Base-by-base conservation (phyloP, 2,888 invertebrate species). In the Rhorus exstirpatorius region DNA sequence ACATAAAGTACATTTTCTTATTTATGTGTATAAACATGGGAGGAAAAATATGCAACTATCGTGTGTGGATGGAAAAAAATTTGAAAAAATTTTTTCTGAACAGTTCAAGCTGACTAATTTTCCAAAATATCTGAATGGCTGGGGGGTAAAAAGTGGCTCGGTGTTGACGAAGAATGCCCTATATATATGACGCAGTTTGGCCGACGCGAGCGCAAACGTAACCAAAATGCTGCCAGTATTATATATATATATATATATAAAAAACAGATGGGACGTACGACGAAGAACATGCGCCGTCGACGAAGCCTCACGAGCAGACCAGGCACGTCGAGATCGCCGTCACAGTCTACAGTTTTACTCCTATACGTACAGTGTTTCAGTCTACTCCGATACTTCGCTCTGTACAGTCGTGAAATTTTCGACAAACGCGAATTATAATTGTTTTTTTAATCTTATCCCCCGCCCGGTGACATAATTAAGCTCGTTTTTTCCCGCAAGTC, bases 251-350 rank as follows among this genome's bases (percentile, higher is more conserved):
- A 26, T 55, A 53, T 14, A 55, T 3, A 35, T 35, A 17, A 17
- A 49, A n/a, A n/a, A 12, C 58, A 26, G 12, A 58, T 6, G 24
- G 44, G 14, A n/a, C 26, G 41, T 24, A 46, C 53, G 38, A 41
- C 26, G 51, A 49, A 19, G 46, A 51, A 74, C 79, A 83, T 80
- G 80, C 80, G 80, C 77, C 72, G 63, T 41, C 71, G 60, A 58
- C 61, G 79, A n/a, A 58, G 53, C 55, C 31, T 38, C 38, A 49
- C 53, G 67, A 70, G 51, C 35, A 78, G 38, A n/a, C 24, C n/a
- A 53, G 31, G 35, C 8, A 55, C 70, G 61, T 41, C 78, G 78
- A 71, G 41, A 55, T 71, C 72, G 60, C 67, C 77, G 77, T 77
- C 72, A 60, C 72, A 76, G 77, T 46, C 31, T 65, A 61, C 61